Percentiles rank a stretch among this genome's conserved stretches.
Conservation (phyloP, 2,797 vertebrate genomes). For the Argya squamiceps region DNA sequence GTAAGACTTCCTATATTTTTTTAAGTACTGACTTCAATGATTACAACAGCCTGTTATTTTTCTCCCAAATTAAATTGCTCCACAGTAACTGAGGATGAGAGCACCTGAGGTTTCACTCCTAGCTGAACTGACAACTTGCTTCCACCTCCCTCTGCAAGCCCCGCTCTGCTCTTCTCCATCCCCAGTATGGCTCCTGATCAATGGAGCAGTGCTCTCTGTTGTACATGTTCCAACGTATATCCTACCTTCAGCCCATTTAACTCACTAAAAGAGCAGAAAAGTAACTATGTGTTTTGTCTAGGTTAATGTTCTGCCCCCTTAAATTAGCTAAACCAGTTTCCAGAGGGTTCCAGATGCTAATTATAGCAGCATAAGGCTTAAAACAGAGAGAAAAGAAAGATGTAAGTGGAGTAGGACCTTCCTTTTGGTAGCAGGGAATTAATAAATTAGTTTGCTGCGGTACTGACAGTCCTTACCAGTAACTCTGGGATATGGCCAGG, state of each 20-base stretch:
- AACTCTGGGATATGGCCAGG: neutral
- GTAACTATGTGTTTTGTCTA: neutral
- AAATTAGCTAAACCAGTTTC: neutral
- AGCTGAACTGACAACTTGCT: neutral
- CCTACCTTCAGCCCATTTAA: neutral
- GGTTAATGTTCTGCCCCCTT: neutral
- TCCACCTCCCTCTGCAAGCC: neutral
- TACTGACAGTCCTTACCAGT: neutral
- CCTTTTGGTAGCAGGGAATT: neutral
- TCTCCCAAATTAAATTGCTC: neutral
- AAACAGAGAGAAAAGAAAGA: neutral
- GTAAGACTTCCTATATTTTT: neutral
- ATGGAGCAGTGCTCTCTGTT: neutral
- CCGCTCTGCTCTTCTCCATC: neutral
- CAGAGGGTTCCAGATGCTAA: neutral
- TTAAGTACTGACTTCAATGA: neutral
- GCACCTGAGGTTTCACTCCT: neutral
- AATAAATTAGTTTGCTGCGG: neutral
- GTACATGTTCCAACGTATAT: neutral
- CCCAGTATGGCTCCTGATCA: neutral
- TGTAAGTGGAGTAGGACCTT: fast-evolving
- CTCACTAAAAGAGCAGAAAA: neutral
- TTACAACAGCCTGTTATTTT: neutral
- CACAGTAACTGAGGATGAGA: neutral
- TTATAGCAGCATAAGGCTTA: neutral